A percentile compares a stretch with the other conserved stretches of the same genome.
These are phyloP conservation scores for Nibea coibor DNA, from an alignment of 2,113 vertebrate genomes.

Conservation along the genomic window DNA sequence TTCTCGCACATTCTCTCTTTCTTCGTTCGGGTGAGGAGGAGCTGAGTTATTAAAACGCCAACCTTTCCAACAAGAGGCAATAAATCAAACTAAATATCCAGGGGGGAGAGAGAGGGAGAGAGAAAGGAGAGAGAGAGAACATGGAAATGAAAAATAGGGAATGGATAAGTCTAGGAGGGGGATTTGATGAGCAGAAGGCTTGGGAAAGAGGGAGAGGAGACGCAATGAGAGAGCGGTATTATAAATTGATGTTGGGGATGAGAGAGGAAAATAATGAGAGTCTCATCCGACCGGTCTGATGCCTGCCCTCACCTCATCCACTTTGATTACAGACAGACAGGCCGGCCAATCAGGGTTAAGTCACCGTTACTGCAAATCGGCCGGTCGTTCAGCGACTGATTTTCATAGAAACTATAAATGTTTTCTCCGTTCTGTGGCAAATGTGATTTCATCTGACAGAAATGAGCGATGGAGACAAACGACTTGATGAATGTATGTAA, in stretches of 20 bases:
- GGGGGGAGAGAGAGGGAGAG: conserved; percentile 46
- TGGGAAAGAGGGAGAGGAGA: conserved; percentile 67
- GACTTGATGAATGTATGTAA: neutral
- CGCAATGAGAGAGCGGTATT: conserved; percentile 49
- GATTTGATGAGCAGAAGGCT: conserved; percentile 74
- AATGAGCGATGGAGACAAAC: neutral
- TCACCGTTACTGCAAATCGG: conserved; percentile 46
- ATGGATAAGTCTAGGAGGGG: conserved; percentile 65
- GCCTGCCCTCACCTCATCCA: conserved; percentile 44
- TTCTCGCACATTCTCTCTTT: conserved; percentile 61
- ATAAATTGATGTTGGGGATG: conserved; percentile 67
- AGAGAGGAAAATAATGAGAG: conserved; percentile 65
- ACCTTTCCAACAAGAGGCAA: conserved; percentile 85
- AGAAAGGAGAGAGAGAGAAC: conserved; percentile 47
- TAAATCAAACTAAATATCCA: conserved; percentile 87
- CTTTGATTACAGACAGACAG: conserved; percentile 59
- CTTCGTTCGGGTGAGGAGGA: conserved; percentile 76
- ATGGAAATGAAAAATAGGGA: conserved; percentile 74
- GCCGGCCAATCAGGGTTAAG: conserved; percentile 66
- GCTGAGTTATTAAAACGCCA: conserved; percentile 88
- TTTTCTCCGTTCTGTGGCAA: conserved; percentile 23
- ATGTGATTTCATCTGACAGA: neutral
- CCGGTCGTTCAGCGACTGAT: conserved; percentile 20
- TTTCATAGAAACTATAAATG: conserved; percentile 35
- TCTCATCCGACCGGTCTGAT: conserved; percentile 38